A percentile compares a stretch with the other conserved stretches of the same genome.
phyloP scores from a whole-genome alignment of 2,113 vertebrate species.

The Rousettus leschenaultii region DNA sequence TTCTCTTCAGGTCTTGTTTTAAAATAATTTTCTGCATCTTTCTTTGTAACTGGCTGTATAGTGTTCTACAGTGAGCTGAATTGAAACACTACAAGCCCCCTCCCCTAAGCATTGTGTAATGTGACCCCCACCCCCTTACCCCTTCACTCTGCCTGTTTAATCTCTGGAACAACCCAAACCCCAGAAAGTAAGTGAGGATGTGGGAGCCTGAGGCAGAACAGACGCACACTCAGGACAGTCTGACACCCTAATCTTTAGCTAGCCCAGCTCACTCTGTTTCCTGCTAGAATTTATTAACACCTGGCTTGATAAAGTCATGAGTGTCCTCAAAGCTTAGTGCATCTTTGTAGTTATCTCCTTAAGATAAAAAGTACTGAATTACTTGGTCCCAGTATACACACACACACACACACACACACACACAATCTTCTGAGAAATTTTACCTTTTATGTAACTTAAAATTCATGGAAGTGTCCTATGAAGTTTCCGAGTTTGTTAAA shows the following conservation, averaged over 20 bases:
- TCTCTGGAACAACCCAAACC: not conserved
- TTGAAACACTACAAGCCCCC: not conserved
- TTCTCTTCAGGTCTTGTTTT: not conserved
- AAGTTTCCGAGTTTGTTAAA: not conserved
- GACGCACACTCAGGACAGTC: not conserved
- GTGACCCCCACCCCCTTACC: not conserved
- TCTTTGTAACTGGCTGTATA: not conserved
- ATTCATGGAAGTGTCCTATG: not conserved
- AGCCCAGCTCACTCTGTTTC: rapidly evolving
- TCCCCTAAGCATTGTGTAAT: not conserved
- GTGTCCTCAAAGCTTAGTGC: not conserved
- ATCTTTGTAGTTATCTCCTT: not conserved
- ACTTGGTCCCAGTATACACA: not conserved
- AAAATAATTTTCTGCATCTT: not conserved
- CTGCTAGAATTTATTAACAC: not conserved
- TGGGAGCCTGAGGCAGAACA: not conserved
- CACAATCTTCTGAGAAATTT: not conserved
- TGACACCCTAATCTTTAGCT: not conserved
- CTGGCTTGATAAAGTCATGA: not conserved
- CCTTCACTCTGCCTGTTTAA: not conserved
- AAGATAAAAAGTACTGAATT: not conserved
- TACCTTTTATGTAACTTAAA: not conserved
- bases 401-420: too few relatives aligned
- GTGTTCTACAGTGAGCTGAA: not conserved
- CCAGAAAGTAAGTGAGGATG: not conserved